A percentile compares a stretch with the other conserved stretches of the same genome.
These are phyloP conservation scores for Andrena camellia DNA, from an alignment of 2,888 invertebrate genomes.

Conservation along the genomic window DNA sequence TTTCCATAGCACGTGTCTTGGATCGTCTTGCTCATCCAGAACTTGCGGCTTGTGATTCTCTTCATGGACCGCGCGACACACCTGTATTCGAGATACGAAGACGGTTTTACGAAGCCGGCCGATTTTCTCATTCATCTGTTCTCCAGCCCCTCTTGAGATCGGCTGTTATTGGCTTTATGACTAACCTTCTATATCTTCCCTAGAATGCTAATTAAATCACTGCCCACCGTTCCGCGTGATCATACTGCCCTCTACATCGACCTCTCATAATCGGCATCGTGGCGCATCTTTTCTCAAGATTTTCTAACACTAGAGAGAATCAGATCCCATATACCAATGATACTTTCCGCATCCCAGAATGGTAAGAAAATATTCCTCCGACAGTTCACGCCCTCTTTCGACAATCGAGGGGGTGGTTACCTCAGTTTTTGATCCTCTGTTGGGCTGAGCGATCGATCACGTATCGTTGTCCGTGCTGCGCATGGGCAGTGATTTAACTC, in stretches of 20 bases:
- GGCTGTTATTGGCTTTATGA: constrained; percentile 47
- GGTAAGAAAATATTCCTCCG: not conserved
- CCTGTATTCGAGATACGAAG: constrained; percentile 77
- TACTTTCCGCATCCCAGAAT: not conserved
- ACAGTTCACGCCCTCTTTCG: not conserved
- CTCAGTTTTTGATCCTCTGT: not conserved
- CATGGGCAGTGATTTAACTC: constrained; percentile 71
- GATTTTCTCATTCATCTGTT: constrained; percentile 45
- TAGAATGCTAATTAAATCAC: constrained; percentile 62
- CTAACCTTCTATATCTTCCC: constrained; percentile 50
- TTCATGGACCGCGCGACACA: constrained; percentile 74
- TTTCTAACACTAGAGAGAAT: not conserved
- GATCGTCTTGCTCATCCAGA: constrained; percentile 68
- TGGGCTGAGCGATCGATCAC: not conserved
- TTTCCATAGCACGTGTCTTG: constrained; percentile 68
- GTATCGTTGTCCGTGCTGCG: not conserved
- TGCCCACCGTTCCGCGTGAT: constrained; percentile 49
- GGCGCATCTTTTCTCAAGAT: not conserved
- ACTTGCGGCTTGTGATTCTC: constrained; percentile 67
- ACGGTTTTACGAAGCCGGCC: constrained; percentile 70
- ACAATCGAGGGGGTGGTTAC: not conserved
- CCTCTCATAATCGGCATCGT: constrained; percentile 5
- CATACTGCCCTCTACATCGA: constrained; percentile 17
- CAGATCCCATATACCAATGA: not conserved
- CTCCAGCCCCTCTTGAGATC: constrained; percentile 52